A percentile compares a stretch with the other conserved stretches of the same genome.
Evolutionary conservation across 1,140 invertebrate genomes (phyloP).

Genomic region (Drosophila miranda): DNA sequence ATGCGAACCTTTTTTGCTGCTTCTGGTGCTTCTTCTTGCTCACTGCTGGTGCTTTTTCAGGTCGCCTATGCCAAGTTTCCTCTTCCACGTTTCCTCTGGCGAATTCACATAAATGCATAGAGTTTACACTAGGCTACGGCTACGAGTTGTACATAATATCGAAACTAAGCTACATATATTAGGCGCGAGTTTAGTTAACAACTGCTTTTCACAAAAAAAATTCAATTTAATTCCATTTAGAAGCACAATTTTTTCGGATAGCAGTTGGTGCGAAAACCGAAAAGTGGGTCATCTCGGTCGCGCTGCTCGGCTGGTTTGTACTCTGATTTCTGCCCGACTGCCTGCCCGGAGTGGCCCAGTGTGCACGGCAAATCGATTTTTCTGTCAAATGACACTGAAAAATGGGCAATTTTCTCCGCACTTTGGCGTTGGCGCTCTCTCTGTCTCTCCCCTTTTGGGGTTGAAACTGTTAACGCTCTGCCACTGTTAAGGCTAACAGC

Average conservation of each 20-base stretch:
- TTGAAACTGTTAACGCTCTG: conserved; percentile 53
- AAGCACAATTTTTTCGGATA: conserved; percentile 57
- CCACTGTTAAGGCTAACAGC: conserved; percentile 15
- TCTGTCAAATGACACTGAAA: conserved; percentile 75
- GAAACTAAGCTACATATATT: conserved; percentile 34
- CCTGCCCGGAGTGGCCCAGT: conserved; percentile 63
- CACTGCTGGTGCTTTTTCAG: conserved; percentile 65
- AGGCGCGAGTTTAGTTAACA: conserved; percentile 28
- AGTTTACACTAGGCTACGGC: conserved; percentile 65
- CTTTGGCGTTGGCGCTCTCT: neutral
- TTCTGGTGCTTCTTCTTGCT: conserved; percentile 51
- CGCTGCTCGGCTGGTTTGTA: conserved; percentile 76
- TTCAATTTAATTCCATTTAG: conserved; percentile 35
- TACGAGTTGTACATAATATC: conserved; percentile 73
- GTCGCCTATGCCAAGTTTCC: conserved; percentile 66
- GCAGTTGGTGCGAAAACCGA: conserved; percentile 81
- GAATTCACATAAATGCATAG: conserved; percentile 80
- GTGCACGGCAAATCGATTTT: conserved; percentile 73
- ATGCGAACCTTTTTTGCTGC: conserved; percentile 72
- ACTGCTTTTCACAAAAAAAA: conserved; percentile 71
- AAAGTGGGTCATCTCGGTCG: conserved; percentile 82
- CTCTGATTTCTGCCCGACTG: conserved; percentile 70
- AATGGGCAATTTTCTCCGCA: conserved; percentile 68
- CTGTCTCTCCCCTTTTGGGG: conserved; percentile 42
- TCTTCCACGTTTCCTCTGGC: conserved; percentile 66